Conservation (phyloP, 1,140 invertebrate species). For the Anthonomus grandis region DNA sequence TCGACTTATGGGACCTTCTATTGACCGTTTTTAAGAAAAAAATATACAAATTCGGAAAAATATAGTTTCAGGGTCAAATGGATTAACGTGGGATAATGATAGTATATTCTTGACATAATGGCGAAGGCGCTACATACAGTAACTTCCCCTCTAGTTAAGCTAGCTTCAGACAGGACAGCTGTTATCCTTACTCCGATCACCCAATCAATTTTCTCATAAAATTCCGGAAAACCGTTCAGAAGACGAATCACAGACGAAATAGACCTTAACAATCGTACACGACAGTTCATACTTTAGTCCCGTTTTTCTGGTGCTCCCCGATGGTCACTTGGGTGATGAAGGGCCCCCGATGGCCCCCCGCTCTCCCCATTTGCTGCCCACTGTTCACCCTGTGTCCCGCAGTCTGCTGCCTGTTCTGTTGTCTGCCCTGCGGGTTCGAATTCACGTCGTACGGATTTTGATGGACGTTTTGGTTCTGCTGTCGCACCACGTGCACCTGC, state of each 20-base stretch:
- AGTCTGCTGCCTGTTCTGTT: constrained; percentile 27
- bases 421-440: constrained; percentile 4
- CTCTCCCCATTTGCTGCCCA: constrained; percentile 8
- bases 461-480: constrained; percentile 13
- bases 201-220: not conserved
- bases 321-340: constrained; percentile 59
- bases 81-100: too few relatives aligned
- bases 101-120: too few relatives aligned
- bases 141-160: too few relatives aligned
- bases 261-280: not conserved
- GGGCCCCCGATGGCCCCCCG: constrained; percentile 48
- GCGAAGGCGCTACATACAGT: too few relatives aligned
- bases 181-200: not conserved
- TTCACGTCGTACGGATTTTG: constrained; percentile 4
- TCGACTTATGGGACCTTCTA: too few relatives aligned
- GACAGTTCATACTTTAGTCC: constrained; percentile 41
- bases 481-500: constrained; percentile 23
- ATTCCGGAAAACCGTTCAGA: not conserved
- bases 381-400: not conserved
- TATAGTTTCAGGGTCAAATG: too few relatives aligned
- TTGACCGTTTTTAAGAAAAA: too few relatives aligned
- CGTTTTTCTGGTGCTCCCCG: constrained; percentile 46
- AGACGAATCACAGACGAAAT: not conserved
- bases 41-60: too few relatives aligned
- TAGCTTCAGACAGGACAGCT: too few relatives aligned